Base-by-base conservation (phyloP, 2,113 vertebrate genomes). In the Vireo altiloquus region DNA sequence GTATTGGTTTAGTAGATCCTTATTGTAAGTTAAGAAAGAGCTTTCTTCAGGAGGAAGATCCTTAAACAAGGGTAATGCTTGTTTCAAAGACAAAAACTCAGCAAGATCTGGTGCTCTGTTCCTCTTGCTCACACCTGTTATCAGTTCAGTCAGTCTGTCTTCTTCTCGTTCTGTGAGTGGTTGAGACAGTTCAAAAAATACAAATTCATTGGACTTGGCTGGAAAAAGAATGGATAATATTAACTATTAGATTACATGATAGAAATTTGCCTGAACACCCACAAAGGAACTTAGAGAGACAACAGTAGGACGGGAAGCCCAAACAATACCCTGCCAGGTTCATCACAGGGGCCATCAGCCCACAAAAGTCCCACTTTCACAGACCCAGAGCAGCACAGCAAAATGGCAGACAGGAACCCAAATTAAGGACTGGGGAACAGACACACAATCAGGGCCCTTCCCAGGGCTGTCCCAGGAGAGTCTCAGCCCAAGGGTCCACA, bases 161-260 rank as follows among this genome's bases (percentile, higher is more conserved):
- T 98, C 94, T 90, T 98, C 97, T 69, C 39, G 46, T 92, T 97
- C 92, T 69, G 93, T 86, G 79, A 97, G 86, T 54, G 95, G 93
- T 80, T 94, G 94, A 30, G 85, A 90, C 65, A 98, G 81, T n/a
- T 98, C 97, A 91, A 98, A 96, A 95, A 98, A 98, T 66, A 98
- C 23, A 82, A 98, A 98, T 93, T 98, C 98, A 86, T 47, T 95
- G 30, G 91, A 93, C 87, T 97, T 98, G 75, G 95, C 98, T 98
- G 88, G 37, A 92, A 94, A 92, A 96, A 95, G 35, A 96, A 86
- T 3, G 0, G 23, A 44, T 52, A 60, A 24, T 15, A 86, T 66
- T 72, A 96, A 35, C 4, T 70, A 56, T 27, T 35, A 50, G 10
- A 47, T 70, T 81, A 65, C 10, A 3, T 7, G 8, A 82, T 0